These are phyloP conservation scores for Smittia aterrima DNA, from an alignment of 2,888 invertebrate species.

Conservation along the genomic window DNA sequence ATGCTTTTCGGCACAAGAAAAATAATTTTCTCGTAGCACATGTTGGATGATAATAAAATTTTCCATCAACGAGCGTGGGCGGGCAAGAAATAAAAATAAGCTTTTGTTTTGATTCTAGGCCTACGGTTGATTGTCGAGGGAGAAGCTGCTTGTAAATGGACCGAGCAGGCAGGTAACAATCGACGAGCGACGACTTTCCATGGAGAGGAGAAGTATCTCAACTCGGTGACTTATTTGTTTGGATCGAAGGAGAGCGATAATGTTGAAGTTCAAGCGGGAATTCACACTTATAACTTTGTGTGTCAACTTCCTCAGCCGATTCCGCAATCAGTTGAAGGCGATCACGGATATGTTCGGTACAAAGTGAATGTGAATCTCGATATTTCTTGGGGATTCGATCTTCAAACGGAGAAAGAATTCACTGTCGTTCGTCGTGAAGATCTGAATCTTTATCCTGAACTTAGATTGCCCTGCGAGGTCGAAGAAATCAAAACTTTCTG, in stretches of 20 bases:
- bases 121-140: slow-evolving; percentile 56
- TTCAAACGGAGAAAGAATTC: slow-evolving; percentile 62
- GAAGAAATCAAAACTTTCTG: slow-evolving; percentile 41
- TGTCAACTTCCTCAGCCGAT: slow-evolving; percentile 55
- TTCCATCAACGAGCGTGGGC: not conserved
- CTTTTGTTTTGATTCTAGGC: slow-evolving; percentile 16
- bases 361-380: slow-evolving; percentile 60
- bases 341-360: slow-evolving; percentile 58
- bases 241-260: slow-evolving; percentile 1
- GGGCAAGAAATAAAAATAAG: not conserved
- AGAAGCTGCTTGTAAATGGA: slow-evolving; percentile 49
- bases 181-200: not conserved
- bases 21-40: slow-evolving; percentile 14
- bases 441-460: slow-evolving; percentile 58
- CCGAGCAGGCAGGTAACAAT: not conserved
- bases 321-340: slow-evolving; percentile 58
- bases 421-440: slow-evolving; percentile 76
- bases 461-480: slow-evolving; percentile 44
- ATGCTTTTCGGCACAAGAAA: not conserved
- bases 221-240: slow-evolving; percentile 20
- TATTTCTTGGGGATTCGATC: slow-evolving; percentile 59
- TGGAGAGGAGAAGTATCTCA: slow-evolving; percentile 8
- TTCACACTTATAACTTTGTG: slow-evolving; percentile 55
- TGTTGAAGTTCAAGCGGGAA: slow-evolving; percentile 47
- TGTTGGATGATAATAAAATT: slow-evolving; percentile 12